Evolutionary conservation across 2,113 vertebrate species (phyloP).

Genomic region (Setophaga coronata): DNA sequence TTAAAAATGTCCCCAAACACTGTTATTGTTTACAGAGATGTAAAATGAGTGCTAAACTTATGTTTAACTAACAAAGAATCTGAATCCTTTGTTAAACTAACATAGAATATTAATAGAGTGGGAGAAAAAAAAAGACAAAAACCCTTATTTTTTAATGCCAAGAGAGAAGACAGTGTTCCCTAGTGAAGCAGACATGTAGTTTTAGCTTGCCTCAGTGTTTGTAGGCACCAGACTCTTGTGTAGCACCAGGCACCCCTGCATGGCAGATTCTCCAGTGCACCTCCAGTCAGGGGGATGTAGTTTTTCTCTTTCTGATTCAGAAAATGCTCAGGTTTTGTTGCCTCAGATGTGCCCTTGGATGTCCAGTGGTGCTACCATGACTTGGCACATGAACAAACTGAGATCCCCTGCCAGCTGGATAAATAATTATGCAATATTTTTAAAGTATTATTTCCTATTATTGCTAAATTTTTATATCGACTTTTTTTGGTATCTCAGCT

Average conservation of each 20-base stretch:
- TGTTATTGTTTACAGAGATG: background rate
- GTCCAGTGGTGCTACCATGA: background rate
- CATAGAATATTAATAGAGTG: background rate
- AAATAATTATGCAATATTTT: background rate
- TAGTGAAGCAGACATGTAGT: accelerated
- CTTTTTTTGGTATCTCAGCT: background rate
- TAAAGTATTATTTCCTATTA: background rate
- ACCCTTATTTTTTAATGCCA: background rate
- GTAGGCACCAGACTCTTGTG: background rate
- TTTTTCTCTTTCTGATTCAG: accelerated
- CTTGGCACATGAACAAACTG: background rate
- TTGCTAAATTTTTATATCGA: background rate
- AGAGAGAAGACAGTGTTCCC: background rate
- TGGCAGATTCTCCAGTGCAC: accelerated
- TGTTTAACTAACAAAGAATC: background rate
- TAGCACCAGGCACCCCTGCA: background rate
- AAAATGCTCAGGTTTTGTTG: background rate
- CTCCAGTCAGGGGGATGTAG: accelerated
- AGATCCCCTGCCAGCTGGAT: too few relatives aligned
- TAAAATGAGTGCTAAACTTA: background rate
- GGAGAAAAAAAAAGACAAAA: accelerated
- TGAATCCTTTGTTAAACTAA: background rate
- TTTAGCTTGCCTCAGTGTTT: background rate
- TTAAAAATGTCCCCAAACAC: background rate
- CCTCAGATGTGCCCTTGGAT: background rate